Conservation (phyloP, 2,888 invertebrate genomes). For the Meiosimyza platycephala region DNA sequence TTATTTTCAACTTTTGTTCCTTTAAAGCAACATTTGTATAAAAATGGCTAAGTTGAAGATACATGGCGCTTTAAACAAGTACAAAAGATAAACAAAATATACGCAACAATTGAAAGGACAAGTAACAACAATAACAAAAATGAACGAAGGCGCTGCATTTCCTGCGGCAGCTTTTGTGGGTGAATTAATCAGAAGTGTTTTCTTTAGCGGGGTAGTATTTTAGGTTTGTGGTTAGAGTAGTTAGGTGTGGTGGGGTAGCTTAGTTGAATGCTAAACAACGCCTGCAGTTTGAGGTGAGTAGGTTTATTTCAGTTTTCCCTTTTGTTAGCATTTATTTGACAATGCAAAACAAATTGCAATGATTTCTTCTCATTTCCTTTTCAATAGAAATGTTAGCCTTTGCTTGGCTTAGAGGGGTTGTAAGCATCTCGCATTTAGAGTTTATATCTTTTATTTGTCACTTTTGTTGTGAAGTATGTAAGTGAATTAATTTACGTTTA, state of each 20-base stretch:
- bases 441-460: background rate
- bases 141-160: background rate
- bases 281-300: too few species aligned
- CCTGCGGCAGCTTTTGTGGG: constrained; percentile 5
- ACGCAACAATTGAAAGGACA: background rate
- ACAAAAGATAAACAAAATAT: background rate
- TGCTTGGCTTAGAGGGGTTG: background rate
- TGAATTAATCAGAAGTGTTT: background rate
- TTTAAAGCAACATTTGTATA: background rate
- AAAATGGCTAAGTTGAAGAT: background rate
- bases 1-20: background rate
- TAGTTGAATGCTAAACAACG: too few species aligned
- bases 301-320: too few species aligned
- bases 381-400: too few species aligned
- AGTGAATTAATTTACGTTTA: constrained; percentile 28
- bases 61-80: constrained; percentile 13
- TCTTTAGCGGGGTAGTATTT: background rate
- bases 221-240: background rate
- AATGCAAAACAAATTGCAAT: too few species aligned
- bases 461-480: constrained; percentile 25
- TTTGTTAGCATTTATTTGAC: too few species aligned
- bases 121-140: background rate
- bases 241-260: background rate
- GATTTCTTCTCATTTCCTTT: too few species aligned
- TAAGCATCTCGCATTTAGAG: background rate